phyloP scores from a whole-genome alignment of 2,113 vertebrate species.

The Onychorhynchus coronatus region DNA sequence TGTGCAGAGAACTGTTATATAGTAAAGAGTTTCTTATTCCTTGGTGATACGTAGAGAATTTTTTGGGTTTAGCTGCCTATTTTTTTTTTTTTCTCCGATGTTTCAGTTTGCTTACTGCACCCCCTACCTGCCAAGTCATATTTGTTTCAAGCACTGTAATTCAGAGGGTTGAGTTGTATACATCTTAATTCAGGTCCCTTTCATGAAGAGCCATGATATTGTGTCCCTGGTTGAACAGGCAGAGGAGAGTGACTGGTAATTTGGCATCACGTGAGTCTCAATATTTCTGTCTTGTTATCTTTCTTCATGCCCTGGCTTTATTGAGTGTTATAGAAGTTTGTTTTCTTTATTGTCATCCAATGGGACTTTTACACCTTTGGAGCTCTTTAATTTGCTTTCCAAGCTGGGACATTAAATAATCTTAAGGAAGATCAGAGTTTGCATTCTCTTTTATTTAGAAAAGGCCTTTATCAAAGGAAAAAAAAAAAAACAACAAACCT shows the following conservation, averaged over 20 bases:
- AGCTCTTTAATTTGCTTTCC: background rate
- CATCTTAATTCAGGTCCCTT: background rate
- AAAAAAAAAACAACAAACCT: accelerated
- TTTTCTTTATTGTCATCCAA: background rate
- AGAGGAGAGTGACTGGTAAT: constrained; percentile 15
- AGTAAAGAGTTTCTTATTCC: background rate
- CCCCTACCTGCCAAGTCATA: background rate
- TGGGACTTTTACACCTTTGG: background rate
- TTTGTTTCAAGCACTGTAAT: background rate
- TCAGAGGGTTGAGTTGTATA: background rate
- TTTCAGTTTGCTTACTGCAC: background rate
- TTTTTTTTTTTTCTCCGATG: background rate
- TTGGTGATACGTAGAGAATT: background rate
- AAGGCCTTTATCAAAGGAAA: background rate
- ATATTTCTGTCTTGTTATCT: background rate
- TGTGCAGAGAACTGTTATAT: background rate
- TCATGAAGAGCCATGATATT: background rate
- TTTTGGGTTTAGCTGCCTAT: background rate
- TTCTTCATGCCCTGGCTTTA: background rate
- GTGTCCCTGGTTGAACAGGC: background rate
- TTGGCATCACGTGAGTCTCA: constrained; percentile 23
- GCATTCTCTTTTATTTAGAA: background rate
- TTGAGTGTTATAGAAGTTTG: background rate
- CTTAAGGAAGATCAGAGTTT: background rate
- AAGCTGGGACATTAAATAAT: background rate